Evolutionary conservation across 2,888 invertebrate genomes (phyloP).

Genomic region (Papilio demoleus): DNA sequence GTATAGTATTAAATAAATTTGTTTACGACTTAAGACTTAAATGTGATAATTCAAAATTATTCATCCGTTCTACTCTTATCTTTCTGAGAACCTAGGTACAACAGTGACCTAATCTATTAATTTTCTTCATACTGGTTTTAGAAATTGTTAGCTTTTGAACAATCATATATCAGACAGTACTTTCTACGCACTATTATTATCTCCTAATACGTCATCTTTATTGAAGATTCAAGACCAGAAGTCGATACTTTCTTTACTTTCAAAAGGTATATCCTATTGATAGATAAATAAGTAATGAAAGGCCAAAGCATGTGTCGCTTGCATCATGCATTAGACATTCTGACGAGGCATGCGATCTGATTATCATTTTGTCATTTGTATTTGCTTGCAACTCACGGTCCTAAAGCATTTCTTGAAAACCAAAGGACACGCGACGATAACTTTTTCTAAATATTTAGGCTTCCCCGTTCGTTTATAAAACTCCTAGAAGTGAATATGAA

Average conservation of each 20-base stretch:
- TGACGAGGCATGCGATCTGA: slow-evolving; percentile 33
- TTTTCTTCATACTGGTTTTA: too few relatives aligned
- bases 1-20: not conserved
- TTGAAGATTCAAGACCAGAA: slow-evolving; percentile 15
- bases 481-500: not conserved
- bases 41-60: too few relatives aligned
- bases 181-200: not conserved
- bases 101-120: too few relatives aligned
- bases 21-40: too few relatives aligned
- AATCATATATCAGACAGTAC: not conserved
- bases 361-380: slow-evolving; percentile 37
- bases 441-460: not conserved
- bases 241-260: slow-evolving; percentile 33
- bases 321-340: slow-evolving; percentile 39
- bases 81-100: too few relatives aligned
- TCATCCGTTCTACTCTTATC: too few relatives aligned
- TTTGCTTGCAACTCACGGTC: slow-evolving; percentile 35
- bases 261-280: slow-evolving; percentile 35
- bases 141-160: too few relatives aligned
- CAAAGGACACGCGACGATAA: not conserved
- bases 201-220: not conserved
- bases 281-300: slow-evolving; percentile 39
- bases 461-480: not conserved
- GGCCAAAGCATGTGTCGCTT: slow-evolving; percentile 33
- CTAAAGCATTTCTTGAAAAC: slow-evolving; percentile 24